Evolutionary conservation across 2,797 vertebrate species (phyloP).

Genomic region (Coregonus suidteri): DNA sequence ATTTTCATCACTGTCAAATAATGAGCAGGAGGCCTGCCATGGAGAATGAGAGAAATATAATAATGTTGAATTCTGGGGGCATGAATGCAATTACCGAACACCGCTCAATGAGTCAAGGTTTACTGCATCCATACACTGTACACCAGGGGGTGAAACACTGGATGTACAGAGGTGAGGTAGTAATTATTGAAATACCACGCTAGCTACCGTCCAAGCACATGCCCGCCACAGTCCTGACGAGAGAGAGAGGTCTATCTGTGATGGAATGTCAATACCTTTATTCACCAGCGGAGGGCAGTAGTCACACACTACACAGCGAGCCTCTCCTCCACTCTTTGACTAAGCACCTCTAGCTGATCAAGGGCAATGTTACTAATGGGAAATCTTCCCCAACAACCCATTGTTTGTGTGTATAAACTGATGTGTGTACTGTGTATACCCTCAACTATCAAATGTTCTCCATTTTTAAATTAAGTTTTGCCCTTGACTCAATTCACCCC

Average conservation of each 20-base stretch:
- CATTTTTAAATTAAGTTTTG: not conserved
- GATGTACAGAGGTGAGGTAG: not conserved
- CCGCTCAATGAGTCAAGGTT: conserved; percentile 54
- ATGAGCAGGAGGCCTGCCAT: conserved; percentile 43
- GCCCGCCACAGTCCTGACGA: not conserved
- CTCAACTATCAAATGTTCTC: too few species aligned
- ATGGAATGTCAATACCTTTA: not conserved
- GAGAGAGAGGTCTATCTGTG: too few species aligned
- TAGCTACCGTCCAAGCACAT: not conserved
- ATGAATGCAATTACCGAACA: conserved; percentile 56
- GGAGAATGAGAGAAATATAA: conserved; percentile 49
- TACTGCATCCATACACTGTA: conserved; percentile 12
- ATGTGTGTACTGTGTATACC: not conserved
- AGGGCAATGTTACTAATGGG: conserved; percentile 40
- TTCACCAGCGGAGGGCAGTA: conserved; percentile 74
- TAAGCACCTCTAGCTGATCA: conserved; percentile 30
- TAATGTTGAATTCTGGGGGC: conserved; percentile 62
- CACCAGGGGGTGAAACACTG: not conserved
- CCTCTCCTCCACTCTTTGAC: not conserved
- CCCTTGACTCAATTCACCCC: conserved; percentile 4
- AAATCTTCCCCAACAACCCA: conserved; percentile 20
- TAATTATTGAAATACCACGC: conserved; percentile 3
- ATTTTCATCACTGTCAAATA: conserved; percentile 61
- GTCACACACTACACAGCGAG: conserved; percentile 46
- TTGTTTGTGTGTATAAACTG: conserved; percentile 15